Evolutionary conservation across 1,140 invertebrate genomes (phyloP).

Genomic region (Lepidurus couesii): DNA sequence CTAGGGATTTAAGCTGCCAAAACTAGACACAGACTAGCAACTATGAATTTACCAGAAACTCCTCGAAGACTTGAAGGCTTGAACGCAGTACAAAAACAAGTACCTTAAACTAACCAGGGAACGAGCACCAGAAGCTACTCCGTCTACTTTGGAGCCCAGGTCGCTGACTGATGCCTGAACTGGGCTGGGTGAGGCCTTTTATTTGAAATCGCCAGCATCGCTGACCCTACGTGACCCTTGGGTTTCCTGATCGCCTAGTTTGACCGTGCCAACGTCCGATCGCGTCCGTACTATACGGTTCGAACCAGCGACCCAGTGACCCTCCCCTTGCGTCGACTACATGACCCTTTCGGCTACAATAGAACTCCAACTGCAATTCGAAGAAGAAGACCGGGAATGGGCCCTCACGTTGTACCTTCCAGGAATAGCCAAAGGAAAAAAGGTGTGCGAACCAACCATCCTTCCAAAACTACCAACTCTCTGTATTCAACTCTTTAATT

Average conservation of each 20-base stretch:
- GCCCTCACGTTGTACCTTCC: neutral
- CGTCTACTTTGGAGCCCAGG: neutral
- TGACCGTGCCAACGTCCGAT: conserved; percentile 2
- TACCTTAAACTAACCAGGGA: neutral
- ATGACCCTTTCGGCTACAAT: conserved; percentile 10
- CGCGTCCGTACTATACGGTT: neutral
- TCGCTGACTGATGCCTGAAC: conserved; percentile 11
- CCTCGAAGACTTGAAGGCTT: neutral
- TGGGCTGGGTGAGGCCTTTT: conserved; percentile 1
- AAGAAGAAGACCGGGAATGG: neutral
- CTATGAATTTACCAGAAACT: no score
- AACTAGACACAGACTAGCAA: no score
- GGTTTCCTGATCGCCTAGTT: conserved; percentile 2
- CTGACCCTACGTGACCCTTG: conserved; percentile 20
- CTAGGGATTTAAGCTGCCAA: no score
- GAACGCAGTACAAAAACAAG: neutral
- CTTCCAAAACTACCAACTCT: neutral
- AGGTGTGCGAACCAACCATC: neutral
- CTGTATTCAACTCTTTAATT: conserved; percentile 1
- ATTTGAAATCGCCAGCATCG: neutral
- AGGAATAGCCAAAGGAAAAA: neutral
- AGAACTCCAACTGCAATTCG: neutral
- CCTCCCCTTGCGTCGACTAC: conserved; percentile 10
- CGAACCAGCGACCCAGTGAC: conserved; percentile 9
- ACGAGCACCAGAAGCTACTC: neutral